Evolutionary conservation across 2,797 vertebrate species (phyloP).

Genomic region (Delichon dasypus): DNA sequence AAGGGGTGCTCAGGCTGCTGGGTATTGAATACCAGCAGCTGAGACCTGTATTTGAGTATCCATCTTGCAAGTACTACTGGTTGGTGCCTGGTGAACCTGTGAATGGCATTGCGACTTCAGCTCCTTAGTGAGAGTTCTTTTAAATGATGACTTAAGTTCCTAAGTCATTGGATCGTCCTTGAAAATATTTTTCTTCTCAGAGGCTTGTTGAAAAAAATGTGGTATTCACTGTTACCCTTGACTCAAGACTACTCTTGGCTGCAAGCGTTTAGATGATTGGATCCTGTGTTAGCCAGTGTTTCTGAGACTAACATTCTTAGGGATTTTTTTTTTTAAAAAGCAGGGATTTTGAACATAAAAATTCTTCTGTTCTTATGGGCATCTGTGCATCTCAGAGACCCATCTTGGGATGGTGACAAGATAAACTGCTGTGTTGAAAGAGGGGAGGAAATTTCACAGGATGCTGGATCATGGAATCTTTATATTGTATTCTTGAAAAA

Average conservation of each 20-base stretch:
- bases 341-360: not conserved
- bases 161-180: not conserved
- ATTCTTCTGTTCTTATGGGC: not conserved
- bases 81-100: not conserved
- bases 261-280: not conserved
- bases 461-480: not conserved
- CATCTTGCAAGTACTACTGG: not conserved
- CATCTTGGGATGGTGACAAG: not conserved
- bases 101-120: not conserved
- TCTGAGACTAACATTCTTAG: not conserved
- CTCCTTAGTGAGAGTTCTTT: not conserved
- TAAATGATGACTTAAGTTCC: not conserved
- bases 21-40: not conserved
- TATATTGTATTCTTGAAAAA: not conserved
- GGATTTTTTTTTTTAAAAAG: not conserved
- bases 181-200: not conserved
- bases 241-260: not conserved
- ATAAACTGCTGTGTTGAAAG: not conserved
- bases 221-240: rapidly evolving
- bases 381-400: rapidly evolving
- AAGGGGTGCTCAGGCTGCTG: not conserved
- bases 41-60: not conserved
- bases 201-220: not conserved
- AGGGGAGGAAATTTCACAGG: not conserved
- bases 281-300: not conserved